Evolutionary conservation across 2,797 vertebrate species (phyloP).

Genomic region (Falco peregrinus): DNA sequence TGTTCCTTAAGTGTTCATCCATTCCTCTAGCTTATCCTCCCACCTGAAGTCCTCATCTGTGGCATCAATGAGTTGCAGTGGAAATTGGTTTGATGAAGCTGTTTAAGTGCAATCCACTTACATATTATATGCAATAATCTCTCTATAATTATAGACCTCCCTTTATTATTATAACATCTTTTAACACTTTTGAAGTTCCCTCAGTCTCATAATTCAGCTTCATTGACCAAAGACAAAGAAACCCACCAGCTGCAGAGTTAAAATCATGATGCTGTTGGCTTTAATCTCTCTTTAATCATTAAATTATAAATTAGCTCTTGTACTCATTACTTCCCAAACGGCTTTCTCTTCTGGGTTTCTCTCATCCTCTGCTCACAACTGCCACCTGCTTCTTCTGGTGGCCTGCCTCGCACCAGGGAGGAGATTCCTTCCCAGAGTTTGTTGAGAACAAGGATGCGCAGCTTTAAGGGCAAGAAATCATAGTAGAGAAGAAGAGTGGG

Average conservation of each 20-base stretch:
- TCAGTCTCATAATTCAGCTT: conserved; percentile 69
- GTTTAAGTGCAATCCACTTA: conserved; percentile 69
- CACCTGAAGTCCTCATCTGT: conserved; percentile 72
- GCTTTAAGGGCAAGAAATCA: neutral
- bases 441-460: neutral
- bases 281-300: conserved; percentile 73
- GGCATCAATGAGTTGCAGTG: conserved; percentile 46
- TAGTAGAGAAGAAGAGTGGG: neutral
- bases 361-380: conserved; percentile 42
- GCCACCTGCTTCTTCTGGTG: conserved; percentile 66
- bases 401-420: neutral
- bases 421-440: conserved; percentile 19
- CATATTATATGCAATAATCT: conserved; percentile 63
- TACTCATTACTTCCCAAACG: conserved; percentile 55
- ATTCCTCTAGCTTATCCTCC: conserved; percentile 48
- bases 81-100: conserved; percentile 68
- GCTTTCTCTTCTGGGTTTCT: conserved; percentile 61
- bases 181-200: conserved; percentile 71
- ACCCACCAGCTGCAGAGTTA: conserved; percentile 61
- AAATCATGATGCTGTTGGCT: conserved; percentile 63
- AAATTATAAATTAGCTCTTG: conserved; percentile 74
- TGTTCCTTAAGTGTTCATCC: conserved; percentile 66
- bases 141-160: conserved; percentile 51
- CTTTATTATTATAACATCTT: conserved; percentile 66
- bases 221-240: conserved; percentile 70